Conservation (phyloP, 2,888 invertebrate genomes). For the Hymenopus coronatus region DNA sequence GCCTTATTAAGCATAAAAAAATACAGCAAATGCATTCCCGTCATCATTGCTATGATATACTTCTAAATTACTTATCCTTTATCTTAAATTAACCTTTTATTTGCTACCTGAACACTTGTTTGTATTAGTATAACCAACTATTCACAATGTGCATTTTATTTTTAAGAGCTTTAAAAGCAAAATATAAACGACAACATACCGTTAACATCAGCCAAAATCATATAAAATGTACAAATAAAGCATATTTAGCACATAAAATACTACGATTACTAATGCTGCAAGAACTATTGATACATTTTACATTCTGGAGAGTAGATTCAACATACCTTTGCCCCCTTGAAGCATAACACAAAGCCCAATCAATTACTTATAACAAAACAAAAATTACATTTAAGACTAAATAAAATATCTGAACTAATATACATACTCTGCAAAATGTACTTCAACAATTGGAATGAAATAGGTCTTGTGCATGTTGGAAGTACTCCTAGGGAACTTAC, state of each 20-base stretch:
- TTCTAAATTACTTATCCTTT: no score
- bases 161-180: neutral
- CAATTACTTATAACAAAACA: slow-evolving; percentile 33
- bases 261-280: neutral
- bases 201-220: neutral
- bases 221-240: neutral
- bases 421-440: neutral
- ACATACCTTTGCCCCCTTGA: slow-evolving; percentile 64
- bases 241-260: neutral
- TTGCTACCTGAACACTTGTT: no score
- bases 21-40: no score
- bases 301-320: slow-evolving; percentile 36
- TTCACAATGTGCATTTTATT: neutral
- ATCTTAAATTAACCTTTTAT: no score
- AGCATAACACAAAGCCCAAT: slow-evolving; percentile 41
- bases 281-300: neutral
- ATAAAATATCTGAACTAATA: neutral
- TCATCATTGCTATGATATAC: no score
- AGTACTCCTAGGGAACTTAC: no score
- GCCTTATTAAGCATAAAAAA: no score
- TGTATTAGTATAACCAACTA: no score
- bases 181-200: neutral
- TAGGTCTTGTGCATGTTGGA: no score
- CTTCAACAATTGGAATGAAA: neutral
- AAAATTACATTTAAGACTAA: neutral